Percentiles rank a stretch among this genome's conserved stretches.
phyloP scores from a whole-genome alignment of 2,113 vertebrate genomes.

The Cromileptes altivelis region DNA sequence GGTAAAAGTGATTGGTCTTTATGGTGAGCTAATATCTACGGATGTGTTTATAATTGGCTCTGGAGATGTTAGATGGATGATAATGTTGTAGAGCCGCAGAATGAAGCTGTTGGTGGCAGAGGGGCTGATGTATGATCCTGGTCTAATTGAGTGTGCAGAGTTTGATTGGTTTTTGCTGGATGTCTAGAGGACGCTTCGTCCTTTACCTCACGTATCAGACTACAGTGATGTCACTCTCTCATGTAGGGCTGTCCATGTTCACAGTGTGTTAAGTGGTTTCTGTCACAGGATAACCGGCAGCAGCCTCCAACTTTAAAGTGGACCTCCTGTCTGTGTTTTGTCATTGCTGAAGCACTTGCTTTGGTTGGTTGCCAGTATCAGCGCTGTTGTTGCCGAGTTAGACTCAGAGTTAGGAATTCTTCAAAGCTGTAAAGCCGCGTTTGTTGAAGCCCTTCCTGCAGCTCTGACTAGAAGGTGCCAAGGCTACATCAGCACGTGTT shows the following conservation, averaged over 20 bases:
- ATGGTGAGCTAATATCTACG: conserved; percentile 8
- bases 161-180: conserved; percentile 73
- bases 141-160: conserved; percentile 74
- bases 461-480: background rate
- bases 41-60: conserved; percentile 57
- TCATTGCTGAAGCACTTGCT: background rate
- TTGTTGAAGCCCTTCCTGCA: conserved; percentile 20
- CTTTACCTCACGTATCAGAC: conserved; percentile 38
- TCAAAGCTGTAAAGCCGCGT: conserved; percentile 15
- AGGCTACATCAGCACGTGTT: conserved; percentile 20
- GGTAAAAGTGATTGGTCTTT: conserved; percentile 6
- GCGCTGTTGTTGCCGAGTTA: conserved; percentile 6
- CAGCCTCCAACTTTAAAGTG: background rate
- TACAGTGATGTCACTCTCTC: background rate
- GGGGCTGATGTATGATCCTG: conserved; percentile 70
- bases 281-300: background rate
- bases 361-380: background rate
- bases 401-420: conserved; percentile 3
- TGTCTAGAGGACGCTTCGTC: conserved; percentile 68
- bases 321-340: conserved; percentile 1
- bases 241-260: background rate
- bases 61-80: conserved; percentile 48
- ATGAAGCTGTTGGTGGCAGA: conserved; percentile 34
- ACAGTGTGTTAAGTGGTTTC: background rate
- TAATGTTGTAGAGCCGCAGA: conserved; percentile 28